A percentile compares a stretch with the other conserved stretches of the same genome.
These are phyloP conservation scores for Gymnosoma rotundatum DNA, from an alignment of 2,888 invertebrate genomes.

Conservation along the genomic window DNA sequence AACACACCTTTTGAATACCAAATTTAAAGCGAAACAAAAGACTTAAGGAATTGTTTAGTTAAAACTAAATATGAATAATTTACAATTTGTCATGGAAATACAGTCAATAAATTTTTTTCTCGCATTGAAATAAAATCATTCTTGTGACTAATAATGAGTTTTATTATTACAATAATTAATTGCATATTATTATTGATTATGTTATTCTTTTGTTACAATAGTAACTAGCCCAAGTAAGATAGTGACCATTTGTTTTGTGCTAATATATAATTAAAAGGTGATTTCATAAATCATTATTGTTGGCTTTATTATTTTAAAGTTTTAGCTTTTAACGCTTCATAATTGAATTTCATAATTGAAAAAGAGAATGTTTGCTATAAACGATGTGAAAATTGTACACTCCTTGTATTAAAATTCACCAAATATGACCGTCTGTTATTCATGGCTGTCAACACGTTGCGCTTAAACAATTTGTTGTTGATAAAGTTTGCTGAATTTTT, in stretches of 20 bases:
- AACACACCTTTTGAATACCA: constrained; percentile 47
- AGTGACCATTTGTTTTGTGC: constrained; percentile 7
- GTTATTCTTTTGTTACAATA: constrained; percentile 10
- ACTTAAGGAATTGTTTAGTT: constrained; percentile 16
- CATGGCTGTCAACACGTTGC: no score
- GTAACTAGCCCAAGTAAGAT: constrained; percentile 20
- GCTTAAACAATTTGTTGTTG: no score
- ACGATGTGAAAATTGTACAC: no score
- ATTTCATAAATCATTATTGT: not conserved
- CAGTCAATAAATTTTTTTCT: constrained; percentile 1
- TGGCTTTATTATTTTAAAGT: not conserved
- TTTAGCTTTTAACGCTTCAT: not conserved
- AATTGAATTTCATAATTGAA: no score
- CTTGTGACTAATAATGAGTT: not conserved
- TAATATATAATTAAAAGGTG: constrained; percentile 26
- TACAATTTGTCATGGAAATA: constrained; percentile 46
- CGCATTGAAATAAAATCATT: constrained; percentile 3
- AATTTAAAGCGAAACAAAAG: constrained; percentile 9
- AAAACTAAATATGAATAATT: constrained; percentile 16
- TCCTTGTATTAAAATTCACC: no score
- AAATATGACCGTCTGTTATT: no score
- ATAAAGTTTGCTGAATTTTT: no score
- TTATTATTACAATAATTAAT: constrained; percentile 26
- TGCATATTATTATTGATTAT: constrained; percentile 4
- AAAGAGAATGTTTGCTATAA: no score